Percentiles rank a stretch among this genome's conserved stretches.
Conservation (phyloP, 2,888 invertebrate genomes). For the Sarcophaga caerulescens region DNA sequence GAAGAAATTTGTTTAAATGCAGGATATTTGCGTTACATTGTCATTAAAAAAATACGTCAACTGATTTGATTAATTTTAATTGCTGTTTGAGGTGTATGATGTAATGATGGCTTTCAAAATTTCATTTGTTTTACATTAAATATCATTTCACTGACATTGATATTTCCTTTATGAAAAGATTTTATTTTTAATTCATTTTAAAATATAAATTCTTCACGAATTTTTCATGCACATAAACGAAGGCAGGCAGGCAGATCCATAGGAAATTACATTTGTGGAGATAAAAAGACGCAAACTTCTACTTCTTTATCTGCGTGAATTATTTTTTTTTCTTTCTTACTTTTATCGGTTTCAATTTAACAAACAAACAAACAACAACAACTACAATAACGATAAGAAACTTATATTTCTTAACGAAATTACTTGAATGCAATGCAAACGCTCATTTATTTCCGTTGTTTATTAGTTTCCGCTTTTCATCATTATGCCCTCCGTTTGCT, state of each 20-base stretch:
- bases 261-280: background rate
- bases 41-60: too few relatives aligned
- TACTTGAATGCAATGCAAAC: slow-evolving; percentile 35
- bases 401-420: slow-evolving; percentile 37
- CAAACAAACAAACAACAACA: background rate
- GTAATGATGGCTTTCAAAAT: too few relatives aligned
- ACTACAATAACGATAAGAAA: background rate
- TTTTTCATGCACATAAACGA: too few relatives aligned
- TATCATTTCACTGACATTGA: too few relatives aligned
- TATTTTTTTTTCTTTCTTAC: slow-evolving; percentile 3
- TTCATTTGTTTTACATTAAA: too few relatives aligned
- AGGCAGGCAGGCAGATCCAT: background rate
- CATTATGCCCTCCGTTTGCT: slow-evolving; percentile 23
- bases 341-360: slow-evolving; percentile 58
- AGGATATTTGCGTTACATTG: too few relatives aligned
- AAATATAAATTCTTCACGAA: too few relatives aligned
- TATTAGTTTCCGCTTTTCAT: slow-evolving; percentile 65
- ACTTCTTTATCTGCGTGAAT: background rate
- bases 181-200: too few relatives aligned
- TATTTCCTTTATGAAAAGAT: too few relatives aligned
- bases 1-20: too few relatives aligned
- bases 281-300: background rate
- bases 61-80: too few relatives aligned
- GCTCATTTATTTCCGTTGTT: slow-evolving; percentile 55
- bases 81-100: too few relatives aligned